Percentiles rank a stretch among this genome's conserved stretches.
Conservation (phyloP, 1,140 invertebrate genomes). For the Drosophila ercepeae region DNA sequence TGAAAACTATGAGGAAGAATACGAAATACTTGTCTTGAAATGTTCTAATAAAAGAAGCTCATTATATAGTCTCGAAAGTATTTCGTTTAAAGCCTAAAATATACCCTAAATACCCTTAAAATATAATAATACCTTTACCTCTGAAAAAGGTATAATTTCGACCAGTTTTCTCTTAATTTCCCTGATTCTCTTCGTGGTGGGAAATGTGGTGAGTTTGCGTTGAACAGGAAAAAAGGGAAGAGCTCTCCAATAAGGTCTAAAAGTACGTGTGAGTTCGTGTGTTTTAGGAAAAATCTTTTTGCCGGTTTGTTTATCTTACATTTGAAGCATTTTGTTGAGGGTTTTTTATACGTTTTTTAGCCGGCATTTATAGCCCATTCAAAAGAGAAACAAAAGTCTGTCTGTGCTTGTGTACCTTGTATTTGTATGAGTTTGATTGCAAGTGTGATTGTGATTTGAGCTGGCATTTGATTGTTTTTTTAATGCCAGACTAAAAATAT, state of each 20-base stretch:
- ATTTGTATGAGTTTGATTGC: slow-evolving; percentile 5
- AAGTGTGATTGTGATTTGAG: slow-evolving; percentile 30
- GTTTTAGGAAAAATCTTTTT: slow-evolving; percentile 32
- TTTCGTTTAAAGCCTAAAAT: no score
- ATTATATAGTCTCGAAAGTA: no score
- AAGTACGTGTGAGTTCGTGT: slow-evolving; percentile 5
- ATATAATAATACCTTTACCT: no score
- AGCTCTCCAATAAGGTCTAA: slow-evolving; percentile 11
- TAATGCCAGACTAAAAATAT: slow-evolving; percentile 49
- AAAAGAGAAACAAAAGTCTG: slow-evolving; percentile 46
- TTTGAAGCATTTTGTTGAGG: slow-evolving; percentile 36
- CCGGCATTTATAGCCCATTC: slow-evolving; percentile 52
- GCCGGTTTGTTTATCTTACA: slow-evolving; percentile 66
- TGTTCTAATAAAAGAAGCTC: no score
- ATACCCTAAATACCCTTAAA: no score
- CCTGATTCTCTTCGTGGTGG: not conserved
- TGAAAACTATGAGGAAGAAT: not conserved
- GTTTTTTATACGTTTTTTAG: slow-evolving; percentile 52
- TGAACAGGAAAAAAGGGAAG: slow-evolving; percentile 18
- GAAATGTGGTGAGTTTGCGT: slow-evolving; percentile 62
- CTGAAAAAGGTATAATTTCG: slow-evolving; percentile 3
- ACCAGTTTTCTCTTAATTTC: slow-evolving; percentile 9
- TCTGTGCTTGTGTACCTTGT: slow-evolving; percentile 2
- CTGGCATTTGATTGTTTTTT: slow-evolving; percentile 49
- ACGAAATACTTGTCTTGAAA: no score